Evolutionary conservation across 2,113 vertebrate species (phyloP).

Genomic region (Rhea pennata): DNA sequence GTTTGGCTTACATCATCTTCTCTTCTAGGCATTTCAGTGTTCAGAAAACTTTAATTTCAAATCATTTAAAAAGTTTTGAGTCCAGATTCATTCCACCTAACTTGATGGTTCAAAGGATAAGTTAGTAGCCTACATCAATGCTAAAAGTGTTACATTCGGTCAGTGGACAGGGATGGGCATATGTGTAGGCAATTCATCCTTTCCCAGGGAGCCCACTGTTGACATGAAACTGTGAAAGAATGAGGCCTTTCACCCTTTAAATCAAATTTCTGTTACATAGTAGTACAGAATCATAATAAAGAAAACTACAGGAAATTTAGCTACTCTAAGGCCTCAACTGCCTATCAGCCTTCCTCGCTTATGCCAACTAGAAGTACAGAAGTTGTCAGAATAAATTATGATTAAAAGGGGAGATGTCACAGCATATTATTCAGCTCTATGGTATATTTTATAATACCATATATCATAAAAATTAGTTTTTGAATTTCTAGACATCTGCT

Average conservation of each 20-base stretch:
- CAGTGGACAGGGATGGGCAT: accelerated
- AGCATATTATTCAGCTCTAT: constrained; percentile 11
- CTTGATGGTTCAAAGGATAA: neutral
- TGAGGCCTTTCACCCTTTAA: constrained; percentile 10
- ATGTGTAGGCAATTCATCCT: accelerated
- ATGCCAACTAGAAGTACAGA: neutral
- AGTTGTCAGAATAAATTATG: constrained; percentile 40
- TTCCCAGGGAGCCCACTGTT: neutral
- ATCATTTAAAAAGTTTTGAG: neutral
- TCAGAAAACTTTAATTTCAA: neutral
- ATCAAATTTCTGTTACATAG: neutral
- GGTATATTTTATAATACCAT: neutral
- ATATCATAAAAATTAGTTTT: neutral
- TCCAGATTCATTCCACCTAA: neutral
- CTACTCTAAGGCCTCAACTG: neutral
- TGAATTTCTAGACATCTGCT: neutral
- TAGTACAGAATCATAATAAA: constrained; percentile 27
- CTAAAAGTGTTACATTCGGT: accelerated
- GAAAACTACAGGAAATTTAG: constrained; percentile 9
- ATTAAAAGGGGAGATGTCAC: constrained; percentile 11
- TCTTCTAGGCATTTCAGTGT: neutral
- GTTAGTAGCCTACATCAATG: accelerated
- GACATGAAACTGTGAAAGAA: neutral
- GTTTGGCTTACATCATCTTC: neutral
- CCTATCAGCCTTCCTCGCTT: constrained; percentile 1